Conservation (phyloP, 2,797 vertebrate species). For the Trematomus bernacchii region DNA sequence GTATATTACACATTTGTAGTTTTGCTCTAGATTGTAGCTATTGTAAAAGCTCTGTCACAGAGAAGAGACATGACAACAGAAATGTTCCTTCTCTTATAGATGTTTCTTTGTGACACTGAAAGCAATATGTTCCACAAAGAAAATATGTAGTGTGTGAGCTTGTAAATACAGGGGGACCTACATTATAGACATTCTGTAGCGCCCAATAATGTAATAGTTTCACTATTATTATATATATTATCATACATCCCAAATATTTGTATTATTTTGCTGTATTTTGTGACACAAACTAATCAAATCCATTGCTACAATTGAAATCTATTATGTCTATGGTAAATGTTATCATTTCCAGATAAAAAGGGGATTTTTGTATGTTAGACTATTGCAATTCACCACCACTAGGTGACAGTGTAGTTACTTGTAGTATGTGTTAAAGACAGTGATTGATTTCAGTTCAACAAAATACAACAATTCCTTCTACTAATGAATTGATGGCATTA, state of each 20-base stretch:
- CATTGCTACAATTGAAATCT: background rate
- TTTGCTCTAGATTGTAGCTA: constrained; percentile 53
- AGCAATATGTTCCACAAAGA: background rate
- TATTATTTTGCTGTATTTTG: background rate
- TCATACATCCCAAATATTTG: background rate
- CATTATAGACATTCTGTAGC: too few species aligned
- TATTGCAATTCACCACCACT: constrained; percentile 31
- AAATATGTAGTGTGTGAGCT: background rate
- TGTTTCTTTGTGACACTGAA: constrained; percentile 19
- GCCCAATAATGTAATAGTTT: background rate
- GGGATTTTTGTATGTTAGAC: background rate
- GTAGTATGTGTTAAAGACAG: background rate
- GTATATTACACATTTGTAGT: constrained; percentile 29
- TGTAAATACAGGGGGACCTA: background rate
- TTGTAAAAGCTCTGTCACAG: constrained; percentile 34
- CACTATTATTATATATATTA: too few species aligned
- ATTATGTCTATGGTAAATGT: background rate
- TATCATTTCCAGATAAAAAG: background rate
- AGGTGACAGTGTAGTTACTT: constrained; percentile 36
- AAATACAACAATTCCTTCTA: background rate
- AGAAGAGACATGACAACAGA: constrained; percentile 41
- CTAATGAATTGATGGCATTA: too few species aligned
- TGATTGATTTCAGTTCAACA: constrained; percentile 14
- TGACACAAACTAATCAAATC: background rate
- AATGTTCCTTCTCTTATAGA: constrained; percentile 25